Percentiles rank a stretch among this genome's conserved stretches.
phyloP scores from a whole-genome alignment of 2,888 invertebrate genomes.

The Leptinotarsa juncta region DNA sequence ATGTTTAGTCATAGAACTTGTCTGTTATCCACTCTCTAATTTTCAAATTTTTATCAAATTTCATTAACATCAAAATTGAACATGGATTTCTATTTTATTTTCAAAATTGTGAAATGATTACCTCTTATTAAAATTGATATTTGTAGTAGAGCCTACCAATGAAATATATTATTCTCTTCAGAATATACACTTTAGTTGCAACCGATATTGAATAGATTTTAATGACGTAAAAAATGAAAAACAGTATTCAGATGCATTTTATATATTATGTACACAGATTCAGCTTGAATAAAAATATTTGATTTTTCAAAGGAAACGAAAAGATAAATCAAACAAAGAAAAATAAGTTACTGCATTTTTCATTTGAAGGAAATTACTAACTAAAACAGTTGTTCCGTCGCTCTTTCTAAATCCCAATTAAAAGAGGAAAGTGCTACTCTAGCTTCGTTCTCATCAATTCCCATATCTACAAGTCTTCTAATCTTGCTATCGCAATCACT shows the following conservation, averaged over 20 bases:
- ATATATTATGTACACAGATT: slow-evolving; percentile 6
- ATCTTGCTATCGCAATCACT: slow-evolving; percentile 89
- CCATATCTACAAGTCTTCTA: slow-evolving; percentile 91
- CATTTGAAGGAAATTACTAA: slow-evolving; percentile 67
- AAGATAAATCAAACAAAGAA: background rate
- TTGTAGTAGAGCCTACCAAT: no score
- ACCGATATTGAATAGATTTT: no score
- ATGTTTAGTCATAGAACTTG: no score
- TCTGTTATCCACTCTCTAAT: no score
- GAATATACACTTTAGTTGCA: no score
- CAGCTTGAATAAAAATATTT: background rate
- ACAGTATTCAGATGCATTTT: background rate
- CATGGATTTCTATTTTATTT: no score
- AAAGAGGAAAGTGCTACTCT: slow-evolving; percentile 90
- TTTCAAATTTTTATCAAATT: no score
- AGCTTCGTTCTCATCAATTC: slow-evolving; percentile 89
- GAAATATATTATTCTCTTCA: no score
- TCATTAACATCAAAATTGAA: no score
- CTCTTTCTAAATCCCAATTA: slow-evolving; percentile 93
- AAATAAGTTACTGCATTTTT: slow-evolving; percentile 10
- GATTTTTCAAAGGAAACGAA: background rate
- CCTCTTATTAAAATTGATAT: no score
- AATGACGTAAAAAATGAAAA: no score
- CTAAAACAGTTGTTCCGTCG: slow-evolving; percentile 89
- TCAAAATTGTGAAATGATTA: no score